A percentile compares a stretch with the other conserved stretches of the same genome.
Conservation (phyloP, 2,113 vertebrate genomes). For the Erpornis zantholeuca region DNA sequence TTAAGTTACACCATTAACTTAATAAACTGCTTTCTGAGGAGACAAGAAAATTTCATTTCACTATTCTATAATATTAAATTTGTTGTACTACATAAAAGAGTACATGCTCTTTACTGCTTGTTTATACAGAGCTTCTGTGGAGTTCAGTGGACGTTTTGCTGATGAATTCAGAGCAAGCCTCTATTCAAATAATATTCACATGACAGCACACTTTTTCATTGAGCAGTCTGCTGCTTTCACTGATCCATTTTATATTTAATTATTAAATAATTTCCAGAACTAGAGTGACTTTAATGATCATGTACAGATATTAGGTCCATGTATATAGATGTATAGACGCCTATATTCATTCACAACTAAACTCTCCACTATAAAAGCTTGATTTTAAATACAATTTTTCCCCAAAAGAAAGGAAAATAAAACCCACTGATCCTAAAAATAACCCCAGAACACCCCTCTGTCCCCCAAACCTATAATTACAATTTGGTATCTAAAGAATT, state of each 20-base stretch:
- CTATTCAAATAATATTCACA: neutral
- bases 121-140: neutral
- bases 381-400: neutral
- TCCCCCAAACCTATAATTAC: neutral
- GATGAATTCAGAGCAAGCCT: neutral
- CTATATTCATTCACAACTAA: neutral
- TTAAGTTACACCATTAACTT: neutral
- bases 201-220: neutral
- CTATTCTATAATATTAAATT: neutral
- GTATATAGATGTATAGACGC: neutral
- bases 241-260: neutral
- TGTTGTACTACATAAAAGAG: neutral
- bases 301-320: neutral
- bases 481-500: neutral
- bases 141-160: neutral
- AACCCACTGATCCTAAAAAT: neutral
- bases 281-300: neutral
- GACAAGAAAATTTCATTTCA: neutral
- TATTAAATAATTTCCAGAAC: neutral
- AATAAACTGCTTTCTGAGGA: neutral
- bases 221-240: neutral
- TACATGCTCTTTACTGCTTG: neutral
- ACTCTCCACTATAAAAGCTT: neutral
- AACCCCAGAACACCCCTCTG: fast-evolving
- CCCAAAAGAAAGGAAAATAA: neutral